A percentile compares a stretch with the other conserved stretches of the same genome.
These are phyloP conservation scores for Aurelia aurita complex sp. Pacific DNA, from an alignment of 30 jellyfish, hydroid and myxozoan genomes.

Conservation along the genomic window DNA sequence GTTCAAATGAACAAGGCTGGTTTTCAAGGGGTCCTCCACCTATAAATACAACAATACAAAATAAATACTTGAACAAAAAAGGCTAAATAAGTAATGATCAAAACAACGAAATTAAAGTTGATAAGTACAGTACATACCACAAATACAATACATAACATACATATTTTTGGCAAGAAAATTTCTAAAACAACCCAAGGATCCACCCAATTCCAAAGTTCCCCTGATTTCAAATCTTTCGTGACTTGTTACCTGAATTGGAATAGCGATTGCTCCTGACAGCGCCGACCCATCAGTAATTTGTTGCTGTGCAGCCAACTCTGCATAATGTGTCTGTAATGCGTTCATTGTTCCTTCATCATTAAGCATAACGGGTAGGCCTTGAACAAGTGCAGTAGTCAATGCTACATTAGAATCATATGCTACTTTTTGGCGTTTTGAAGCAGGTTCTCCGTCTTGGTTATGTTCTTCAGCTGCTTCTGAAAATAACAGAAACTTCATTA, in stretches of 20 bases:
- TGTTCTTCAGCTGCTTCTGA: conserved; percentile 10
- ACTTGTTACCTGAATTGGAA: conserved; percentile 82
- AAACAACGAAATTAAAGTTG: too few species aligned
- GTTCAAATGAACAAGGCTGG: too few species aligned
- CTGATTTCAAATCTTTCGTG: neutral
- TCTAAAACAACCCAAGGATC: too few species aligned
- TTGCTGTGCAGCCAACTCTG: conserved; percentile 86
- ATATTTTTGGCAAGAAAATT: too few species aligned
- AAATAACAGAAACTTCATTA: neutral
- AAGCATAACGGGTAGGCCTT: conserved; percentile 79
- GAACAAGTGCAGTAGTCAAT: conserved; percentile 74
- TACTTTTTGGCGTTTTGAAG: conserved; percentile 61
- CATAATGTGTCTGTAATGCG: conserved; percentile 67
- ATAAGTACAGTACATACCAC: too few species aligned
- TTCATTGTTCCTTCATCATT: conserved; percentile 73
- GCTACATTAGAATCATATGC: conserved; percentile 54
- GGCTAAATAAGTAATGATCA: too few species aligned
- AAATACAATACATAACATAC: too few species aligned
- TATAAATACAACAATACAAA: too few species aligned
- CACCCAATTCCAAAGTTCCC: too few species aligned
- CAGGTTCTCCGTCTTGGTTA: conserved; percentile 38
- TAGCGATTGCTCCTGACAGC: conserved; percentile 96
- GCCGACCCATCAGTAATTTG: conserved; percentile 75
- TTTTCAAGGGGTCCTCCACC: too few species aligned
- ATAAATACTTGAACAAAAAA: too few species aligned